Evolutionary conservation across 2,113 vertebrate genomes (phyloP), one percentile per base, ranked within the genome.

Genomic region (Coracopsis vasa): DNA sequence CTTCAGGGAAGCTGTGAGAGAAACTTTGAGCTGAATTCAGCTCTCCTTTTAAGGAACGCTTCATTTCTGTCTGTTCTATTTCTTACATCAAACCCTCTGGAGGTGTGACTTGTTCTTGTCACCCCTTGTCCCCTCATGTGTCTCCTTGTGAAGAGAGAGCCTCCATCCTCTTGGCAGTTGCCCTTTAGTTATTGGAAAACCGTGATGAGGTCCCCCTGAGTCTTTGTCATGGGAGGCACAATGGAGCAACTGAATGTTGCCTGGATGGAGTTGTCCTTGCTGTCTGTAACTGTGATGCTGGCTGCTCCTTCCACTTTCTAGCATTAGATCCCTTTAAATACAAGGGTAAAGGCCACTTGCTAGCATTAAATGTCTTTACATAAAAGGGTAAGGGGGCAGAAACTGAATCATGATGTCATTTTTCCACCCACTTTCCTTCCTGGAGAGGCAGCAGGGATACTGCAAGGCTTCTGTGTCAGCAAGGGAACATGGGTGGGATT

Each of bases 371-470:
- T 33, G 41, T 14, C 83, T 90, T 70, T 58, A 90, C 80, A 82
- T 74, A 60, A 72, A 66, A 72, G 31, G 41, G 27, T 16, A 80
- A 27, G 4, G 24, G 69, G 61, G 44, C 39, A 84, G 60, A 39
- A 71, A 54, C n/a, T 33, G 44, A 65, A 35, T 27, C 0, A 10
- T 86, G 80, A 94, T 44, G 87, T 81, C 21, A 61, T 90, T 92
- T 96, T 92, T 88, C 90, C 90, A 78, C 90, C 90, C 80, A 60
- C 74, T 85, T 90, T 83, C 73, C 90, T 87, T 77, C 79, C 82
- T 73, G 83, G 64, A 90, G 73, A 67, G 62, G 90, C 74, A 72
- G 51, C 69, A 65, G 78, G 61, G 35, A 16, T 11, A 37, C 90
- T 77, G 82, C 67, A 23, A 51, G 28, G 3, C 75, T 80, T 90